Evolutionary conservation across 2,888 invertebrate genomes (phyloP).

Genomic region (Acrocyrtus sp.): DNA sequence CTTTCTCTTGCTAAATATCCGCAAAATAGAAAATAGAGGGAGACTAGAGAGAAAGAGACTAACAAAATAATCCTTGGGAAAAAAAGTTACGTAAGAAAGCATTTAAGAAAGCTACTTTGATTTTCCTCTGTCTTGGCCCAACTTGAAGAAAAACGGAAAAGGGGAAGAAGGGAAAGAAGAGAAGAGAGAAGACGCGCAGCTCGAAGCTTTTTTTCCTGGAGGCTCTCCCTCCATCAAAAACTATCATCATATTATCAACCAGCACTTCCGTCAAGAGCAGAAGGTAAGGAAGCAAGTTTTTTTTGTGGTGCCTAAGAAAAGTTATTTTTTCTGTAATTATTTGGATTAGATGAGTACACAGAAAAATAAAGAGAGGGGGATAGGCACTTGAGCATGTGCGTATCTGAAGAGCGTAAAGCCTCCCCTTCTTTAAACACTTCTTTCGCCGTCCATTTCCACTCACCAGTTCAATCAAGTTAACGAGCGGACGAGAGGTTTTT

Average conservation of each 20-base stretch:
- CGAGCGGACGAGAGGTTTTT: too few relatives aligned
- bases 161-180: too few relatives aligned
- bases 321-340: constrained; percentile 46
- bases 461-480: too few relatives aligned
- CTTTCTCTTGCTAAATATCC: constrained; percentile 38
- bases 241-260: constrained; percentile 34
- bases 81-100: too few relatives aligned
- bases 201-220: neutral
- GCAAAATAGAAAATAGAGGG: constrained; percentile 38
- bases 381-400: too few relatives aligned
- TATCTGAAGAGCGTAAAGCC: too few relatives aligned
- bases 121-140: constrained; percentile 34
- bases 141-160: too few relatives aligned
- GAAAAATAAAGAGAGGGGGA: too few relatives aligned
- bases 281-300: constrained; percentile 44
- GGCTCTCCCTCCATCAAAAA: neutral
- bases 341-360: constrained; percentile 40
- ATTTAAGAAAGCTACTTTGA: constrained; percentile 46
- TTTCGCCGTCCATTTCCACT: too few relatives aligned
- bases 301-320: constrained; percentile 50
- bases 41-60: constrained; percentile 12
- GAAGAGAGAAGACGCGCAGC: too few relatives aligned
- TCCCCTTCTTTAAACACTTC: too few relatives aligned
- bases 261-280: constrained; percentile 43
- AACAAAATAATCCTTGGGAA: neutral